phyloP scores from a whole-genome alignment of 2,888 invertebrate species.

The Anthophora plumipes region DNA sequence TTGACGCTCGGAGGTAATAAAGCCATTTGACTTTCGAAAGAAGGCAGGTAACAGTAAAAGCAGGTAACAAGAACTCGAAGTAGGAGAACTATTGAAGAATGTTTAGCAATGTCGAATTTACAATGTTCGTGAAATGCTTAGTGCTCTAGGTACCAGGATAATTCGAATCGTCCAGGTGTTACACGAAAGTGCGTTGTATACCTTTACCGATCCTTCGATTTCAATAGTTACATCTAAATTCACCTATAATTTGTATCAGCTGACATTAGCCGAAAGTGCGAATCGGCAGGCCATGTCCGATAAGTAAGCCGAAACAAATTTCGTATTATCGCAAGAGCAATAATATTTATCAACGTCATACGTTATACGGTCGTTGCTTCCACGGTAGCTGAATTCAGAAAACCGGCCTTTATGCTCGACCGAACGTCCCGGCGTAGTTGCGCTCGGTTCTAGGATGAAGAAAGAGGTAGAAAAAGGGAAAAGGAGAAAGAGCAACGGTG shows the following conservation, averaged over 20 bases:
- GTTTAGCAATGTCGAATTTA: no score
- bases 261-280: neutral
- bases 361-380: slow-evolving; percentile 52
- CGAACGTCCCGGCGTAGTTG: slow-evolving; percentile 44
- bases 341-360: slow-evolving; percentile 35
- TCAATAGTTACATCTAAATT: neutral
- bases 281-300: neutral
- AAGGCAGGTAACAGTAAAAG: no score
- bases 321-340: neutral
- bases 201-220: no score
- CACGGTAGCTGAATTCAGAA: slow-evolving; percentile 54
- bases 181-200: no score
- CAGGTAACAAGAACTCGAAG: no score
- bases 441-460: slow-evolving; percentile 55
- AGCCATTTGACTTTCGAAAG: no score
- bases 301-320: neutral
- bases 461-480: slow-evolving; percentile 31
- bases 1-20: no score
- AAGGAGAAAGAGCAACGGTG: slow-evolving; percentile 51
- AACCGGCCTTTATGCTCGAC: slow-evolving; percentile 49
- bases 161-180: neutral
- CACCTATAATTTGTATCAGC: neutral
- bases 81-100: no score
- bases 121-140: no score
- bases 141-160: neutral